Percentiles rank a stretch among this genome's conserved stretches.
Evolutionary conservation across 2,113 vertebrate species (phyloP).

Genomic region (Brienomyrus longianalis): DNA sequence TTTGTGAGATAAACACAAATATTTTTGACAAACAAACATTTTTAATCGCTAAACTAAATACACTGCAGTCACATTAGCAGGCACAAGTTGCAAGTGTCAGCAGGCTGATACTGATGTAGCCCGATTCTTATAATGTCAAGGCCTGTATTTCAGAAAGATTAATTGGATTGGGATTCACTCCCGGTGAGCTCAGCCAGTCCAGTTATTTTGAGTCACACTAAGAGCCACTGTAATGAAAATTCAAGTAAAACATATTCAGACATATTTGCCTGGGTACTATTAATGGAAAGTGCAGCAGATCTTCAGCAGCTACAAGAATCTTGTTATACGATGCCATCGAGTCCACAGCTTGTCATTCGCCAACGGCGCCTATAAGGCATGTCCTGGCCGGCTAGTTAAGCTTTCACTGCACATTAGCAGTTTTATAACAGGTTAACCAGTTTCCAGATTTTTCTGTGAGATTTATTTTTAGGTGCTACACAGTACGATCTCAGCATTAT

Average conservation of each 20-base stretch:
- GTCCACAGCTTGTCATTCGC: neutral
- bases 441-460: neutral
- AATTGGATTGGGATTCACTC: neutral
- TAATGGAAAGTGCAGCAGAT: neutral
- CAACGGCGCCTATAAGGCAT: neutral
- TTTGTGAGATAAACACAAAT: neutral
- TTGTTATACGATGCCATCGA: neutral
- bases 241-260: constrained; percentile 1
- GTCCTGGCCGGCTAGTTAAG: neutral
- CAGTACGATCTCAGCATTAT: neutral
- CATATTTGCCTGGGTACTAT: neutral
- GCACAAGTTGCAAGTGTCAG: neutral
- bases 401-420: neutral
- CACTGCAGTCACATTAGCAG: neutral
- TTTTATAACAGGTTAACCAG: neutral
- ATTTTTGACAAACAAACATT: neutral
- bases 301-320: neutral
- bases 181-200: neutral
- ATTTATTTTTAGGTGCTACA: constrained; percentile 2
- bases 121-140: neutral
- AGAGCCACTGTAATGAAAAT: constrained; percentile 2
- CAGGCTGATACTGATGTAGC: neutral
- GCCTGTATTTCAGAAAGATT: constrained; percentile 3
- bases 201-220: neutral
- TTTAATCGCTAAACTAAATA: neutral